Evolutionary conservation across 37 sponge, comb jelly and placozoan species (phyloP).

Genomic region (Dysidea cf. avara): DNA sequence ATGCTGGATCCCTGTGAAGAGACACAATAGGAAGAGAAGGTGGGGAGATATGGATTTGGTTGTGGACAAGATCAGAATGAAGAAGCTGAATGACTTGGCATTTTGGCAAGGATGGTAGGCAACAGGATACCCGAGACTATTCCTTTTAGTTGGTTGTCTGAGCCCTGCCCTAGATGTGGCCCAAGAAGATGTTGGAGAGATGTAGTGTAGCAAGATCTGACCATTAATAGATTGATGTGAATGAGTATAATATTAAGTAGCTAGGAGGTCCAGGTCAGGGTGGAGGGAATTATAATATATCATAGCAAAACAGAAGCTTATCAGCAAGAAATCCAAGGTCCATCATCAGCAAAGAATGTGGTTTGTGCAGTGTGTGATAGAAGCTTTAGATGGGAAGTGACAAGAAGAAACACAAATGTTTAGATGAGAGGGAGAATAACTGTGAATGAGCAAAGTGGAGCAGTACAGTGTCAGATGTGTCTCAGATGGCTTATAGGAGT

Average conservation of each 20-base stretch:
- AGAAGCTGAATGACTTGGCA: conserved; percentile 11
- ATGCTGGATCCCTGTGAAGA: conserved; percentile 22
- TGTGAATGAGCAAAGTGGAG: conserved; percentile 14
- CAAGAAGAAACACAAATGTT: background rate
- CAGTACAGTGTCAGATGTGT: conserved; percentile 6
- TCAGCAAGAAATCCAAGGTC: too few species aligned
- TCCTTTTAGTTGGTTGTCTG: too few species aligned
- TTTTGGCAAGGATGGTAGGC: background rate
- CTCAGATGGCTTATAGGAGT: conserved; percentile 8
- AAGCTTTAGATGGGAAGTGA: conserved; percentile 2
- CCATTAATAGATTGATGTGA: background rate
- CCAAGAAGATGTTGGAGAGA: too few species aligned
- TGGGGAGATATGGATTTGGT: too few species aligned
- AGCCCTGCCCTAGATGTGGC: conserved; percentile 19
- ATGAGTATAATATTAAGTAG: background rate
- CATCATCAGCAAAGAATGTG: background rate
- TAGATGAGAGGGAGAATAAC: background rate
- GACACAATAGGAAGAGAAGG: background rate
- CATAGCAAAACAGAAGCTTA: too few species aligned
- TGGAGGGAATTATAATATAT: background rate
- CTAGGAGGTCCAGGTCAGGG: conserved; percentile 13
- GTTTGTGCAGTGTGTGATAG: background rate
- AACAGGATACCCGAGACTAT: conserved; percentile 16
- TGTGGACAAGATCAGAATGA: too few species aligned
- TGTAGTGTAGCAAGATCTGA: background rate